A percentile compares a stretch with the other conserved stretches of the same genome.
These are phyloP conservation scores for Colostygia pectinataria DNA, from an alignment of 2,888 invertebrate genomes.

Conservation along the genomic window DNA sequence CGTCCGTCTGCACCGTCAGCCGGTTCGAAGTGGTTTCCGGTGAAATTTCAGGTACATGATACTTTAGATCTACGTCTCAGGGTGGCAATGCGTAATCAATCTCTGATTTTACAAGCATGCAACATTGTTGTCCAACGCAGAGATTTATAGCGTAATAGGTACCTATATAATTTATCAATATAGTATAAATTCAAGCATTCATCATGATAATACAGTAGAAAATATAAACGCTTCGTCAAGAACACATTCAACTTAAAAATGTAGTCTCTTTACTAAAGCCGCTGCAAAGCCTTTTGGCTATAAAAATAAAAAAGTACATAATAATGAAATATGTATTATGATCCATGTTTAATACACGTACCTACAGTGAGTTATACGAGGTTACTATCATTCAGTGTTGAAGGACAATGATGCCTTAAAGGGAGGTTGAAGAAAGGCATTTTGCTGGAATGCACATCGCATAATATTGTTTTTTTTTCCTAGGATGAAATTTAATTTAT, in stretches of 20 bases:
- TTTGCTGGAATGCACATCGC: slow-evolving; percentile 16
- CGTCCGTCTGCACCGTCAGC: too few relatives aligned
- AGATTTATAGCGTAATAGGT: too few relatives aligned
- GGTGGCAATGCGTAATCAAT: too few relatives aligned
- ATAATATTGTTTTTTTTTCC: slow-evolving; percentile 16
- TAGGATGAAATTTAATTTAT: slow-evolving; percentile 15
- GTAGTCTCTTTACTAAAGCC: slow-evolving; percentile 28
- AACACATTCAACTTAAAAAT: slow-evolving; percentile 22
- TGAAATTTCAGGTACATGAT: too few relatives aligned
- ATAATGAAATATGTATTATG: slow-evolving; percentile 58
- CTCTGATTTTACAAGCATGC: too few relatives aligned
- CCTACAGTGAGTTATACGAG: slow-evolving; percentile 59
- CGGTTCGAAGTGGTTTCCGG: too few relatives aligned
- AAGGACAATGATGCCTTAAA: slow-evolving; percentile 66
- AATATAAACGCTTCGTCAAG: slow-evolving; percentile 3
- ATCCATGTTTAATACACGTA: slow-evolving; percentile 61
- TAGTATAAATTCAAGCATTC: not conserved
- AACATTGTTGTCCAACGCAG: too few relatives aligned
- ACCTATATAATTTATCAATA: not conserved
- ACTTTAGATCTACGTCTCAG: too few relatives aligned
- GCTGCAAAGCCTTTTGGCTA: slow-evolving; percentile 50
- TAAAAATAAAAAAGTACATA: slow-evolving; percentile 43
- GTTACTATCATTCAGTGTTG: slow-evolving; percentile 40
- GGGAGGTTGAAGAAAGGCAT: slow-evolving; percentile 41
- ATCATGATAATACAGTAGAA: not conserved